A percentile compares a stretch with the other conserved stretches of the same genome.
Evolutionary conservation across 35 echinoderm and acorn worm genomes (phyloP).

Genomic region (Heliocidaris erythrogramma): DNA sequence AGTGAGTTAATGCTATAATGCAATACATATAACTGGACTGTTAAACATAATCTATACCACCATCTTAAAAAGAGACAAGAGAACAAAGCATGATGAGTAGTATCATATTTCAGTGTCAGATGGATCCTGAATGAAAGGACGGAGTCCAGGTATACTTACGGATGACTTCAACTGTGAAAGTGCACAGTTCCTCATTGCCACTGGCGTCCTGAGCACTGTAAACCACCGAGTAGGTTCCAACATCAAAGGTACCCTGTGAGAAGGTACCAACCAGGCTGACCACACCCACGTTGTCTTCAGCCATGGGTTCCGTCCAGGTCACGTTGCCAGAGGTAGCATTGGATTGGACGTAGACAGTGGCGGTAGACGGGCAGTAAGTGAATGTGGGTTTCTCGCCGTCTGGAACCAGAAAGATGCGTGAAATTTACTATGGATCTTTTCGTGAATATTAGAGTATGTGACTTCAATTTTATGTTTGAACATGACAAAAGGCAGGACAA

Average conservation of each 20-base stretch:
- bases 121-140: no score
- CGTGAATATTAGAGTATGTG: no score
- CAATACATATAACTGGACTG: no score
- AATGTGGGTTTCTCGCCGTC: slow-evolving; percentile 37
- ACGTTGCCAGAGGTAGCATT: slow-evolving; percentile 33
- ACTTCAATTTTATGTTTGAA: no score
- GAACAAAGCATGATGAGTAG: no score
- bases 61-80: no score
- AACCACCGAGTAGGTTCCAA: slow-evolving; percentile 48
- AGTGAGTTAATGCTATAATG: no score
- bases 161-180: slow-evolving; percentile 51
- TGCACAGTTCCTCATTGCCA: slow-evolving; percentile 66
- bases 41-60: no score
- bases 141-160: slow-evolving; percentile 35
- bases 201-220: slow-evolving; percentile 64
- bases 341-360: slow-evolving; percentile 38
- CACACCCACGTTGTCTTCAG: slow-evolving; percentile 36
- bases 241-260: neutral
- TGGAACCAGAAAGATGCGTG: neutral
- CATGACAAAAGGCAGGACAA: no score
- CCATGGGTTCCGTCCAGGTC: slow-evolving; percentile 20
- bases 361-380: slow-evolving; percentile 37
- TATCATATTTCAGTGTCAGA: no score
- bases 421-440: no score
- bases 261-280: neutral